Evolutionary conservation across 2,113 vertebrate species (phyloP).

Genomic region (Xiphorhynchus elegans): DNA sequence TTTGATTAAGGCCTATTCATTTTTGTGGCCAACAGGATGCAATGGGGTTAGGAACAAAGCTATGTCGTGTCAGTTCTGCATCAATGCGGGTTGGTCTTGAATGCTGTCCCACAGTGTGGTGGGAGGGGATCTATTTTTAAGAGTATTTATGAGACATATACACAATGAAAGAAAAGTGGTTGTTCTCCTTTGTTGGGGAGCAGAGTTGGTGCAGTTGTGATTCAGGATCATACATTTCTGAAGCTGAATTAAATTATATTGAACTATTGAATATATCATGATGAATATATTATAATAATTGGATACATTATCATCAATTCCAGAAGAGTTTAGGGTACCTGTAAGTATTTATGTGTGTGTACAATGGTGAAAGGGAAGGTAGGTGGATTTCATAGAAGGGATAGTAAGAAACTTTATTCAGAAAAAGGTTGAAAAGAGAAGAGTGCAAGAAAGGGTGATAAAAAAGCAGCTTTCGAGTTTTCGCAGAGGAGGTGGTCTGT

Average conservation of each 20-base stretch:
- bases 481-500: background rate
- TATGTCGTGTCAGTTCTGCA: background rate
- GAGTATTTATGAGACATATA: background rate
- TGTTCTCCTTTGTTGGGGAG: background rate
- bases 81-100: background rate
- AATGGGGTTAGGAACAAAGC: background rate
- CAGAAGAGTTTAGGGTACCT: background rate
- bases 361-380: background rate
- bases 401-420: background rate
- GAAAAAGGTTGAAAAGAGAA: background rate
- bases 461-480: background rate
- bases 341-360: background rate
- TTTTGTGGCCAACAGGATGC: background rate
- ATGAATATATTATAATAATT: background rate
- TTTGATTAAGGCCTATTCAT: background rate
- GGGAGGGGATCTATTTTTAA: background rate
- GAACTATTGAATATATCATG: background rate
- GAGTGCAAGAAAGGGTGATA: background rate
- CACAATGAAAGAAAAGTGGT: background rate
- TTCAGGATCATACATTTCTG: background rate
- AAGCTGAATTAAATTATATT: background rate
- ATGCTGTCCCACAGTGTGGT: background rate
- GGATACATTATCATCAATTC: background rate
- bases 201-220: background rate
- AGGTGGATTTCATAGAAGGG: background rate